Evolutionary conservation across 1,140 invertebrate genomes (phyloP).

Genomic region (Cardiocondyla obscurior): DNA sequence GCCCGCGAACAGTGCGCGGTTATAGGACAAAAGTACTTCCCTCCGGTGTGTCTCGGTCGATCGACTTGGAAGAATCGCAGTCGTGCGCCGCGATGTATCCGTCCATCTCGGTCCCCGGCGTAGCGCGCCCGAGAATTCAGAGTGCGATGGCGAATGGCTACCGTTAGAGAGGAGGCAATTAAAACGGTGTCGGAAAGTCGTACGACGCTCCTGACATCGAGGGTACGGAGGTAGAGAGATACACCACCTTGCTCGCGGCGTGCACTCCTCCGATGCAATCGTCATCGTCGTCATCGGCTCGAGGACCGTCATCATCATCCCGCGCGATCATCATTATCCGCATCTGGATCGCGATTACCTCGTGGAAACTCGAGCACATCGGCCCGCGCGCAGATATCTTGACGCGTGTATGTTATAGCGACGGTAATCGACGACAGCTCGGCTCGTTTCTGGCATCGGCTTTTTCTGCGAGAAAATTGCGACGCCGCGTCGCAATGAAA

Average conservation of each 20-base stretch:
- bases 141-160: conserved; percentile 65
- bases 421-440: conserved; percentile 41
- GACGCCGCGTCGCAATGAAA: conserved; percentile 25
- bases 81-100: background rate
- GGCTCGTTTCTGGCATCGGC: conserved; percentile 17
- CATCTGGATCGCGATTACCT: conserved; percentile 38
- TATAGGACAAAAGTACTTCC: background rate
- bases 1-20: background rate
- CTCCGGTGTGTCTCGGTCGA: conserved; percentile 39
- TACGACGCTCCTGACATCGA: conserved; percentile 67
- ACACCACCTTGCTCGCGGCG: background rate
- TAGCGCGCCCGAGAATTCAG: conserved; percentile 46
- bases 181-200: conserved; percentile 83
- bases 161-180: conserved; percentile 82
- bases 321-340: conserved; percentile 58
- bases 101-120: conserved; percentile 4
- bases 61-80: conserved; percentile 41
- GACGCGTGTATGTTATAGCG: conserved; percentile 13
- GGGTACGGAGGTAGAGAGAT: conserved; percentile 8
- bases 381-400: background rate
- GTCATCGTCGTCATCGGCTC: conserved; percentile 60
- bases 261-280: conserved; percentile 41
- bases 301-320: conserved; percentile 63
- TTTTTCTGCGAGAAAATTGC: conserved; percentile 29
- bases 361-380: conserved; percentile 51